phyloP scores from a whole-genome alignment of 2,113 vertebrate species.

The Apeltes quadracus region DNA sequence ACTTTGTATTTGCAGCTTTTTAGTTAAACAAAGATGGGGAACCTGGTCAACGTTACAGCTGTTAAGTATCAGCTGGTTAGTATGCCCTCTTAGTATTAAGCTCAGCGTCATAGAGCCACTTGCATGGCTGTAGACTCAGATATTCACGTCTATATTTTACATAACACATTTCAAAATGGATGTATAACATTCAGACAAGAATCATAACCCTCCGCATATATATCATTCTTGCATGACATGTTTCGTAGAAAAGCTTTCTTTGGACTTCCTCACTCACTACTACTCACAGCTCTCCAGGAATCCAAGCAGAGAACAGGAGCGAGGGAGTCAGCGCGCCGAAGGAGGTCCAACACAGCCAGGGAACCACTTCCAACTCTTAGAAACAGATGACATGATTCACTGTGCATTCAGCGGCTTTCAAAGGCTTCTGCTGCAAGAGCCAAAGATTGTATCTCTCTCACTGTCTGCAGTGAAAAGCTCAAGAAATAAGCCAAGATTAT shows the following conservation, averaged over 20 bases:
- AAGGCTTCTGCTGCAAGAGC: constrained; percentile 45
- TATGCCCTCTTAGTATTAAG: background rate
- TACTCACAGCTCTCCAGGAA: constrained; percentile 60
- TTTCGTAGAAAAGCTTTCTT: background rate
- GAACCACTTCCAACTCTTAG: constrained; percentile 57
- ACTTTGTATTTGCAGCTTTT: background rate
- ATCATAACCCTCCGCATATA: background rate
- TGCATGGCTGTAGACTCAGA: background rate
- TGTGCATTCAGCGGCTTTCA: constrained; percentile 39
- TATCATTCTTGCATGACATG: constrained; percentile 10
- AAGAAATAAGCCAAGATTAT: constrained; percentile 37
- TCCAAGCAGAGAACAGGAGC: constrained; percentile 19
- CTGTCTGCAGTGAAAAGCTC: constrained; percentile 26
- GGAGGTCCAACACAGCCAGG: constrained; percentile 27
- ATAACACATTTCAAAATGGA: background rate
- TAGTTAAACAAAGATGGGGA: background rate
- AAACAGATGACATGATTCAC: constrained; percentile 71
- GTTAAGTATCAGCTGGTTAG: background rate
- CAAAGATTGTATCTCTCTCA: constrained; percentile 42
- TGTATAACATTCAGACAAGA: background rate
- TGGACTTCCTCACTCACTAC: constrained; percentile 21
- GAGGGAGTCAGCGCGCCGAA: constrained; percentile 1
- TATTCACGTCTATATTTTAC: background rate
- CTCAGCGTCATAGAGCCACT: background rate
- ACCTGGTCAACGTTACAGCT: background rate